A percentile compares a stretch with the other conserved stretches of the same genome.
Evolutionary conservation across 2,797 vertebrate species (phyloP).

Genomic region (Heterohyrax brucei): DNA sequence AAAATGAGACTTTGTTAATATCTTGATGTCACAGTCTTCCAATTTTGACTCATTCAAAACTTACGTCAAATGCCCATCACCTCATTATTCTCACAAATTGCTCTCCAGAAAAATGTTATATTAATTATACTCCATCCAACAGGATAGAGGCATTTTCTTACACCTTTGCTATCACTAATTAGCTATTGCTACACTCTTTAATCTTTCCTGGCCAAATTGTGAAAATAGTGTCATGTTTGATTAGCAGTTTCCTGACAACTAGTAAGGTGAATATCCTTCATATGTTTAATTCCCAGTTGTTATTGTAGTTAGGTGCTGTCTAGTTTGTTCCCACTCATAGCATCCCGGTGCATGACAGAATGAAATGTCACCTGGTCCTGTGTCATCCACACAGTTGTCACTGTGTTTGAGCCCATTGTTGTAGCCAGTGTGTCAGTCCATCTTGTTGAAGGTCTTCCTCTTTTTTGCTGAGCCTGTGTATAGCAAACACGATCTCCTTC

Average conservation of each 20-base stretch:
- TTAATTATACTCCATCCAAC: not conserved
- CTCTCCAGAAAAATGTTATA: not conserved
- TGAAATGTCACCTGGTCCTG: too few species aligned
- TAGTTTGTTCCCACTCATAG: too few species aligned
- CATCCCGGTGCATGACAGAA: too few species aligned
- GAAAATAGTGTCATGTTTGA: constrained; percentile 50
- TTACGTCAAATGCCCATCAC: not conserved
- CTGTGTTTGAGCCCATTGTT: too few species aligned
- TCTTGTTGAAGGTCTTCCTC: too few species aligned
- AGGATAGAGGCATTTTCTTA: constrained; percentile 23
- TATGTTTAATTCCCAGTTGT: not conserved
- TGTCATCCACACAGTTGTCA: too few species aligned
- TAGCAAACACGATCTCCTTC: too few species aligned
- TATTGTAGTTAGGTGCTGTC: too few species aligned
- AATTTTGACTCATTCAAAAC: not conserved
- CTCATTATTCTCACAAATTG: not conserved
- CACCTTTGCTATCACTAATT: constrained; percentile 44
- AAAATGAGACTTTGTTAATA: constrained; percentile 56
- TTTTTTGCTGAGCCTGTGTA: too few species aligned
- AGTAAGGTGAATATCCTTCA: not conserved
- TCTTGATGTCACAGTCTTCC: constrained; percentile 47
- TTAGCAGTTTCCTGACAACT: constrained; percentile 51
- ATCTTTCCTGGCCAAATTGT: constrained; percentile 9
- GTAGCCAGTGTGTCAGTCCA: too few species aligned
- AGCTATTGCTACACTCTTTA: constrained; percentile 1